A percentile compares a stretch with the other conserved stretches of the same genome.
Conservation (phyloP, 2,113 vertebrate genomes). For the Cavia porcellus region DNA sequence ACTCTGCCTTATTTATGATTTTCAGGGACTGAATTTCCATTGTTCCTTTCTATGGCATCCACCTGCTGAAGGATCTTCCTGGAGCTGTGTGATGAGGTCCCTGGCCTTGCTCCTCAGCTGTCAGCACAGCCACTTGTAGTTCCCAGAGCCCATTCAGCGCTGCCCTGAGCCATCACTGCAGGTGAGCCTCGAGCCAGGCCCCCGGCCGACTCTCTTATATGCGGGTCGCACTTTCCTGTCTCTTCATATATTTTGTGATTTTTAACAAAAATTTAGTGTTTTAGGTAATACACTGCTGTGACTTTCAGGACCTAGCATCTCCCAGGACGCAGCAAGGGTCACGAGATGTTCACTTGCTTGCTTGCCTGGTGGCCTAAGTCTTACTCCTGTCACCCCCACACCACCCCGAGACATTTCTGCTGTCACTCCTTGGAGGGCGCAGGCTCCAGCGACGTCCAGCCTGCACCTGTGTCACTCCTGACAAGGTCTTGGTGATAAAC, state of each 20-base stretch:
- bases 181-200: not conserved
- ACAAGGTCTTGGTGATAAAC: too few relatives aligned
- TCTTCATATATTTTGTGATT: not conserved
- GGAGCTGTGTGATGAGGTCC: rapidly evolving
- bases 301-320: not conserved
- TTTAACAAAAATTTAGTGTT: not conserved
- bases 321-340: not conserved
- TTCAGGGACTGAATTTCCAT: not conserved
- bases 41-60: not conserved
- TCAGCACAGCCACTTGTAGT: not conserved
- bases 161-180: too few relatives aligned
- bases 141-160: too few relatives aligned
- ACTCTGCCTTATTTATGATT: not conserved
- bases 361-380: not conserved
- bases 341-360: not conserved
- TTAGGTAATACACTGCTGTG: not conserved
- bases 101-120: not conserved
- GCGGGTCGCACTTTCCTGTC: not conserved
- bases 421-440: not conserved
- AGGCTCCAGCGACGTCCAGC: not conserved
- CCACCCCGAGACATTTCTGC: not conserved
- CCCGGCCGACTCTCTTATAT: not conserved
- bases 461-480: not conserved
- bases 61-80: not conserved
- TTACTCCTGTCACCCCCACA: not conserved